phyloP scores from a whole-genome alignment of 2,888 invertebrate species.

The Eulithis testata region DNA sequence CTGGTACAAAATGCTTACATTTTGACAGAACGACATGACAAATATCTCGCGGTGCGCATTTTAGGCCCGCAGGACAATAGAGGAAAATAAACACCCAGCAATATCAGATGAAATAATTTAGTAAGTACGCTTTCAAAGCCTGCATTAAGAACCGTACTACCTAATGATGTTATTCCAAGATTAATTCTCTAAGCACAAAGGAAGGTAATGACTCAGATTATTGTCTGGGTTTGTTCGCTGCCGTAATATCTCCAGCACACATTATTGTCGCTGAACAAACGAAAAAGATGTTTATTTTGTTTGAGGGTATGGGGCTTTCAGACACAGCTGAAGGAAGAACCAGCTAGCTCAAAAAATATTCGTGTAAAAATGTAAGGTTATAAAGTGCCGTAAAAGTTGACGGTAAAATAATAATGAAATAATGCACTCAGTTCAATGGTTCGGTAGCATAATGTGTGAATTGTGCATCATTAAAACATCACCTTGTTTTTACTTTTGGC shows the following conservation, averaged over 20 bases:
- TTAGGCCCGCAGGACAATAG: too few species aligned
- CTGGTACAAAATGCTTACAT: too few species aligned
- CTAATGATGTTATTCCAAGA: constrained; percentile 51
- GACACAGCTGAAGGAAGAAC: constrained; percentile 6
- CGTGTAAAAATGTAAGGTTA: too few species aligned
- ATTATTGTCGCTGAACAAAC: constrained; percentile 42
- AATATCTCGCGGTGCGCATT: too few species aligned
- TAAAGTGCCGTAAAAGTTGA: too few species aligned
- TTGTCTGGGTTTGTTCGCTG: constrained; percentile 34
- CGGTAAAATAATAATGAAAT: too few species aligned
- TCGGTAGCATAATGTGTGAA: too few species aligned
- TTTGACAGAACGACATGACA: too few species aligned
- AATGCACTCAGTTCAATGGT: too few species aligned
- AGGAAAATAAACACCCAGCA: constrained; percentile 7
- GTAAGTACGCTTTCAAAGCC: constrained; percentile 13
- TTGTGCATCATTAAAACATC: not conserved
- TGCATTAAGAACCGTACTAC: constrained; percentile 28
- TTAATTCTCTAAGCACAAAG: constrained; percentile 54
- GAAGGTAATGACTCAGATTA: constrained; percentile 45
- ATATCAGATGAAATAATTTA: constrained; percentile 14
- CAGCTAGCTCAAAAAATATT: constrained; percentile 7
- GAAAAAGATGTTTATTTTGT: constrained; percentile 40
- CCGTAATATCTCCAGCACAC: constrained; percentile 34
- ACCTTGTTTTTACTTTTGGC: too few species aligned
- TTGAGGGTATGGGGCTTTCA: constrained; percentile 28